Percentiles rank a stretch among this genome's conserved stretches.
These are phyloP conservation scores for Poecilus cupreus DNA, from an alignment of 2,888 invertebrate species.

Conservation along the genomic window DNA sequence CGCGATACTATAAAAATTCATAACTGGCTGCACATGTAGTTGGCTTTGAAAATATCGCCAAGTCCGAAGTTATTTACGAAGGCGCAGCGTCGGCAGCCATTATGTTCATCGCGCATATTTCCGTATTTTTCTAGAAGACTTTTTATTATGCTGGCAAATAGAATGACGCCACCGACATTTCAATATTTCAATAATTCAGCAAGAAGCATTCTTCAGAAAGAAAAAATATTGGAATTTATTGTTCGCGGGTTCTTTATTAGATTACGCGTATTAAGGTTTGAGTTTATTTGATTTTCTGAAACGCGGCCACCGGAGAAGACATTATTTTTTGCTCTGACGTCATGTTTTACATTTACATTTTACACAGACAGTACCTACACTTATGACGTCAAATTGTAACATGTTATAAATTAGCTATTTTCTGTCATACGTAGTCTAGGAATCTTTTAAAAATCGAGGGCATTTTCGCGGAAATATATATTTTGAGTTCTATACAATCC, in stretches of 20 bases:
- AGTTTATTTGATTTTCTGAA: constrained; percentile 16
- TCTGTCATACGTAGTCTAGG: too few species aligned
- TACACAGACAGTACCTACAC: too few species aligned
- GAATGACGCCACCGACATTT: constrained; percentile 27
- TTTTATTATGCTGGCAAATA: constrained; percentile 40
- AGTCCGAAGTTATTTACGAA: neutral
- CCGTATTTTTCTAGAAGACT: constrained; percentile 23
- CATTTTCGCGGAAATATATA: too few species aligned
- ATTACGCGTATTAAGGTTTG: constrained; percentile 30
- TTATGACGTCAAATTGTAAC: too few species aligned
- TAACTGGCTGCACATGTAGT: constrained; percentile 6
- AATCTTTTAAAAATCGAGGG: too few species aligned
- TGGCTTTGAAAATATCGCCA: neutral
- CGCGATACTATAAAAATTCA: constrained; percentile 9
- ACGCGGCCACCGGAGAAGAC: neutral
- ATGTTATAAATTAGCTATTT: too few species aligned
- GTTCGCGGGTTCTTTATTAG: constrained; percentile 31
- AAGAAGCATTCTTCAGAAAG: constrained; percentile 33
- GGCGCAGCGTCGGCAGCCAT: neutral
- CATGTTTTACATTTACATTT: constrained; percentile 9
- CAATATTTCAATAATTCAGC: constrained; percentile 43
- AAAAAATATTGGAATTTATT: constrained; percentile 43
- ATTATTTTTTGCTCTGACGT: constrained; percentile 1
- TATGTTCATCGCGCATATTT: constrained; percentile 13
- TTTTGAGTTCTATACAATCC: too few species aligned